Conservation (phyloP, 2,888 invertebrate species). For the Carpatolechia fugitivella region DNA sequence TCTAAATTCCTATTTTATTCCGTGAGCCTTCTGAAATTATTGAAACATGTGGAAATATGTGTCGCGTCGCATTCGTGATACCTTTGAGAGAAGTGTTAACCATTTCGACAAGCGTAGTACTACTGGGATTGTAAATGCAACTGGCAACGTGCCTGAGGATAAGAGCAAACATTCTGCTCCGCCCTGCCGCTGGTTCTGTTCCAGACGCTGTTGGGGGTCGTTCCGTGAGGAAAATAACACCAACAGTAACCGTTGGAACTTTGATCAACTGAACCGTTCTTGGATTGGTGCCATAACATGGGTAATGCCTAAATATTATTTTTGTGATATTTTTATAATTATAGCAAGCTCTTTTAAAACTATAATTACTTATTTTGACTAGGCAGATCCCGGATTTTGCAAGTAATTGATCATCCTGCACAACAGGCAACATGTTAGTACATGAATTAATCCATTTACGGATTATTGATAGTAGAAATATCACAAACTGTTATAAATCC, state of each 20-base stretch:
- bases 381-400: no score
- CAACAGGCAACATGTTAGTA: background rate
- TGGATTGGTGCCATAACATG: slow-evolving; percentile 77
- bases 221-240: slow-evolving; percentile 46
- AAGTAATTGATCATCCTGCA: no score
- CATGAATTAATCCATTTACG: background rate
- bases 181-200: slow-evolving; percentile 49
- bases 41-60: slow-evolving; percentile 79
- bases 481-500: no score
- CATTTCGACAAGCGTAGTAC: slow-evolving; percentile 71
- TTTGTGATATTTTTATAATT: slow-evolving; percentile 5
- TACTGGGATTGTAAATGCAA: slow-evolving; percentile 54
- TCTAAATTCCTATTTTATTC: slow-evolving; percentile 6
- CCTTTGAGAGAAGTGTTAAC: slow-evolving; percentile 69
- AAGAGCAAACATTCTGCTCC: slow-evolving; percentile 40
- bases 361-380: no score
- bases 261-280: slow-evolving; percentile 60
- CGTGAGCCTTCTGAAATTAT: background rate
- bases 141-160: slow-evolving; percentile 41
- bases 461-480: no score
- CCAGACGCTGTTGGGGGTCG: slow-evolving; percentile 48
- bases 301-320: slow-evolving; percentile 47
- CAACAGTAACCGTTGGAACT: slow-evolving; percentile 63
- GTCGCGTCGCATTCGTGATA: slow-evolving; percentile 69
- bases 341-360: no score